Evolutionary conservation across 1,140 invertebrate genomes (phyloP), one percentile per base, ranked within the genome.

Genomic region (Zaprionus davidi): DNA sequence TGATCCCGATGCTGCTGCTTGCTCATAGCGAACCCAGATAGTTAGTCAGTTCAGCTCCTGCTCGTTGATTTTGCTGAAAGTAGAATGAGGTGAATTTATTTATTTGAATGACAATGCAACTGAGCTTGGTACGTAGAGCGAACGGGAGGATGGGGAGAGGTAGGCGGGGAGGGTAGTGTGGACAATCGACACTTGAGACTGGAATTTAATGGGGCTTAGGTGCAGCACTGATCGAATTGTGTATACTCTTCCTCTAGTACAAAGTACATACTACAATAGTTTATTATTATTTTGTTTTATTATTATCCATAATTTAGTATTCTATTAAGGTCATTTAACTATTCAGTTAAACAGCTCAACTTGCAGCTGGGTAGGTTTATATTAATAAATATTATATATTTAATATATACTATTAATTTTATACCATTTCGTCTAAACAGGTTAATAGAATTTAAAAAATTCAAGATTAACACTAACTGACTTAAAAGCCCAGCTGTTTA

Each of bases 1-100:
- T 81, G 75, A 78, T 86, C 81, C 70, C 68, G 77, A 46, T 81
- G 76, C 74, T 85, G 79, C 70, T 56, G 55, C 24, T 67, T 73
- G 58, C 79, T 88, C 85, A 88, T 88, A 59, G 71, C 68, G 68
- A 26, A 34, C 31, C 31, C 31, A 34, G 31, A 11, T 2, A 31
- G 31, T 57, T 9, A 38, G 2, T 55, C 12, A 31, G 31, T 28
- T 20, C 17, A 7, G 59, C 46, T 66, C n/a, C 17, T 28, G 20
- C 64, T 59, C 7, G 36, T 22, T 67, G 34, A 20, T 4, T 56
- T 46, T 34, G 17, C 46, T 68, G 65, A 12, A 11, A 36, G 38
- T 51, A 22, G 46, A 51, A 22, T 46, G 41, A 46, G 41, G n/a
- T 20, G 20, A 51, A 24, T 51, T n/a, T n/a, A n/a, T n/a, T n/a